Base-by-base conservation (phyloP, 1,140 invertebrate species). In the Bilobella aurantiaca region DNA sequence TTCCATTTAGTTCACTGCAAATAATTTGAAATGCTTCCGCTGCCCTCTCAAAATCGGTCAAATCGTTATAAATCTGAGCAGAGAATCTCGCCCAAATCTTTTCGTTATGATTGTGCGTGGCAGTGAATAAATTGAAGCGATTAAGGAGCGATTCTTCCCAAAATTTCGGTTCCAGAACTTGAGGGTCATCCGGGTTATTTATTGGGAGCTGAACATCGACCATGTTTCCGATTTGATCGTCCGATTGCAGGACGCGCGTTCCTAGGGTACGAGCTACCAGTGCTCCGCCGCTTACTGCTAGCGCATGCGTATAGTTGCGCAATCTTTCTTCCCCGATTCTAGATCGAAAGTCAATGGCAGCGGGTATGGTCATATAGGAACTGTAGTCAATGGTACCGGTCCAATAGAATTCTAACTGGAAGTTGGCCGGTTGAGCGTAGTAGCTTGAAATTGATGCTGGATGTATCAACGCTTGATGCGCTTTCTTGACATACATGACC, bases 401-500 rank as follows among this genome's bases (percentile, higher is more conserved):
- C 69, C 69, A 70, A 31, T 64, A 70, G 46, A 70, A 68, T 23
- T 70, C 69, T 28, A 65, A 31, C 29, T 70, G 66, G 29, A 67
- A 68, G 25, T 34, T 27, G 5, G 47, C 3, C 12, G 65, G 58
- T 5, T 8, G 0, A 29, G 8, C 53, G 34, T 70, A 70, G 21
- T 29, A 27, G 0, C 58, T 60, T 5, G 32, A 25, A 32, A 70
- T 70, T n/a, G 16, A 12, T 1, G 60, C 63, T 3, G 69, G 63
- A 29, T 70, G 69, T 46, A 70, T 68, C 2, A 27, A 31, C 0
- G n/a, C 28, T 47, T 70, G 69, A 16, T 56, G 53, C 21, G 49
- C 2, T 57, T 70, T 70, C 3, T 34, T 58, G 16, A 68, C 66
- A 28, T 66, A 70, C 32, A 70, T 23, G 16, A 68, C 27, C 2